These are phyloP conservation scores for Lagocephalus sceleratus DNA, from an alignment of 2,797 vertebrate species.

Conservation along the genomic window DNA sequence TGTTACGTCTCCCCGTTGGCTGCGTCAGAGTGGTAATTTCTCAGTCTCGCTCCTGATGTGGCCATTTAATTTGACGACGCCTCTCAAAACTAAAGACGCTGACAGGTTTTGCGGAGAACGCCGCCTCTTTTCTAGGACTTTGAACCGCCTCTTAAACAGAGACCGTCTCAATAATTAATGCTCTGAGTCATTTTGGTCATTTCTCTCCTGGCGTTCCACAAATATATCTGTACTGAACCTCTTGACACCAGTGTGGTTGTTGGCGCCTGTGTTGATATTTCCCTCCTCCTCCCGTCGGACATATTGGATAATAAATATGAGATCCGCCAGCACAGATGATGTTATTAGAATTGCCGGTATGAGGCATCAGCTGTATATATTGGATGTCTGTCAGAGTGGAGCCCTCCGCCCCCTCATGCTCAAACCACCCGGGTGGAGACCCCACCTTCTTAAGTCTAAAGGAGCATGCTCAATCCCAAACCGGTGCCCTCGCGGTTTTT, in stretches of 20 bases:
- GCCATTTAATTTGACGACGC: constrained; percentile 49
- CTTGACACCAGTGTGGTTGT: constrained; percentile 40
- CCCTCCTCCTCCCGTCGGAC: constrained; percentile 44
- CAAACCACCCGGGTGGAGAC: constrained; percentile 65
- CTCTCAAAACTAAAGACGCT: constrained; percentile 56
- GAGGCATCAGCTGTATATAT: constrained; percentile 69
- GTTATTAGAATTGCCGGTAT: constrained; percentile 66
- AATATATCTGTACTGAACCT: constrained; percentile 48
- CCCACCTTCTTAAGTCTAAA: constrained; percentile 53
- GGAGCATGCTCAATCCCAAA: constrained; percentile 40
- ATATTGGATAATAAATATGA: constrained; percentile 69
- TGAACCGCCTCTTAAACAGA: constrained; percentile 58
- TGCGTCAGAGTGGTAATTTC: constrained; percentile 32
- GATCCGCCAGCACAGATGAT: constrained; percentile 69
- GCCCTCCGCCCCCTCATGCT: constrained; percentile 30
- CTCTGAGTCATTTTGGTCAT: constrained; percentile 32
- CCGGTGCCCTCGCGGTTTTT: constrained; percentile 12
- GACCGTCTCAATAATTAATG: constrained; percentile 34
- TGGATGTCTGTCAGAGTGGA: constrained; percentile 60
- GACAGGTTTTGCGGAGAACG: constrained; percentile 48
- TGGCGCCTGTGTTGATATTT: constrained; percentile 53
- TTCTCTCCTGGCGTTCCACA: constrained; percentile 43
- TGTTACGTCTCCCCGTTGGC: constrained; percentile 21
- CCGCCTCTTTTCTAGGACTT: constrained; percentile 32
- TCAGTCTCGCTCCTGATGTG: constrained; percentile 30